phyloP scores from a whole-genome alignment of 64 coral and sea anemone species.

The Stichodactyla helianthus region DNA sequence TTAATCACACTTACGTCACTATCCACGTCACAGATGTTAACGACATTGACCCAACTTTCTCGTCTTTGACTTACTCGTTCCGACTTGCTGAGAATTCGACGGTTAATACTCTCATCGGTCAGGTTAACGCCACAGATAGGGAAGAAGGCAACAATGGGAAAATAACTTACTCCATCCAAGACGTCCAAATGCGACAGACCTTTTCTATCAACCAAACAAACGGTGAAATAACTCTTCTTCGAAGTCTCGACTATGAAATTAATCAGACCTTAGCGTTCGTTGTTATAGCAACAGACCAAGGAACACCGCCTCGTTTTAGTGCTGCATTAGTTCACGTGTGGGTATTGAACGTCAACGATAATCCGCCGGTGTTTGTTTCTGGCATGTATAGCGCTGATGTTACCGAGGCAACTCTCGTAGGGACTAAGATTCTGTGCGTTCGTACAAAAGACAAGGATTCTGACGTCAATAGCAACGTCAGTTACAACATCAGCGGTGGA shows the following conservation, averaged over 20 bases:
- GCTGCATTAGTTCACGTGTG: slow-evolving; percentile 2
- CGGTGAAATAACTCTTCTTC: neutral
- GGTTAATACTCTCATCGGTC: neutral
- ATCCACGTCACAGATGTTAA: neutral
- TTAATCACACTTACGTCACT: neutral
- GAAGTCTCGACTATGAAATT: neutral
- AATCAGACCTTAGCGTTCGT: neutral
- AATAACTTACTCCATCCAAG: neutral
- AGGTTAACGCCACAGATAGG: neutral
- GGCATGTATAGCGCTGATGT: neutral
- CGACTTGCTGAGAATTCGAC: neutral
- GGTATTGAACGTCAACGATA: slow-evolving; percentile 26
- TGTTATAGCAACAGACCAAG: slow-evolving; percentile 15
- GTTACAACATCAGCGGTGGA: neutral
- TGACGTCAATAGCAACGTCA: neutral
- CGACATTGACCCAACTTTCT: neutral
- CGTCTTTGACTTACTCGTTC: neutral
- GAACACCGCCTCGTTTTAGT: neutral
- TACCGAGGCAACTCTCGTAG: neutral
- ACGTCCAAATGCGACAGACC: neutral
- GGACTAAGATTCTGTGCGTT: neutral
- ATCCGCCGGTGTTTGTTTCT: slow-evolving; percentile 7
- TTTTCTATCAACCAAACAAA: neutral
- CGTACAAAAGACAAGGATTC: slow-evolving; percentile 1
- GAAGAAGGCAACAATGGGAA: neutral